Conservation (phyloP, 2,888 invertebrate genomes). For the Eumerus sabulonum region DNA sequence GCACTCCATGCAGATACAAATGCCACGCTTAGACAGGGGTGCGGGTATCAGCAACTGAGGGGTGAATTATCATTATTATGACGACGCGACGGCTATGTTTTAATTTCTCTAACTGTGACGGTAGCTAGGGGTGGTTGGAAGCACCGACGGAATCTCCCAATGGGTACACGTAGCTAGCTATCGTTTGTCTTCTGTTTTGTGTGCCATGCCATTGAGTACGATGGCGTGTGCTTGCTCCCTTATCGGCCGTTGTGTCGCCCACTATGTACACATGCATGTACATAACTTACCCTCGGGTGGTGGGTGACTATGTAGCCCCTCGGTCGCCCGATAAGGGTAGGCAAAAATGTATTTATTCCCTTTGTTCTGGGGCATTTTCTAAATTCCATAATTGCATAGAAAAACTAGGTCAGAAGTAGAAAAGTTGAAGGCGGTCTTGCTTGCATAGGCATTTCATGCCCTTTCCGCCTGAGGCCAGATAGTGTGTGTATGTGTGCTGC, state of each 20-base stretch:
- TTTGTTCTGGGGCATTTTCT: slow-evolving; percentile 59
- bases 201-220: slow-evolving; percentile 48
- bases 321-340: slow-evolving; percentile 46
- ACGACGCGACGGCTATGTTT: slow-evolving; percentile 37
- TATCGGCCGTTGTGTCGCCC: not conserved
- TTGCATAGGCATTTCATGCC: slow-evolving; percentile 58
- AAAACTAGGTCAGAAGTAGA: slow-evolving; percentile 58
- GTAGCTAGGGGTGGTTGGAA: slow-evolving; percentile 50
- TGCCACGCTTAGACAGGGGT: slow-evolving; percentile 12
- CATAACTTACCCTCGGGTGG: not conserved
- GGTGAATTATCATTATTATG: slow-evolving; percentile 66
- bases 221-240: slow-evolving; percentile 43
- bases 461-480: not conserved
- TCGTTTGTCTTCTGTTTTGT: slow-evolving; percentile 14
- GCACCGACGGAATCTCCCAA: slow-evolving; percentile 27
- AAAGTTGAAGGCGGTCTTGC: slow-evolving; percentile 54
- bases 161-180: slow-evolving; percentile 29
- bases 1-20: slow-evolving; percentile 7
- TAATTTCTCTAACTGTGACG: slow-evolving; percentile 62
- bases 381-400: slow-evolving; percentile 65
- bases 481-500: not conserved
- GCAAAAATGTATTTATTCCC: slow-evolving; percentile 41
- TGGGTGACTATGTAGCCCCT: slow-evolving; percentile 9
- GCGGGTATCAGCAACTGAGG: not conserved
- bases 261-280: no score